Evolutionary conservation across 2,797 vertebrate species (phyloP).

Genomic region (Arnoldichthys spilopterus): DNA sequence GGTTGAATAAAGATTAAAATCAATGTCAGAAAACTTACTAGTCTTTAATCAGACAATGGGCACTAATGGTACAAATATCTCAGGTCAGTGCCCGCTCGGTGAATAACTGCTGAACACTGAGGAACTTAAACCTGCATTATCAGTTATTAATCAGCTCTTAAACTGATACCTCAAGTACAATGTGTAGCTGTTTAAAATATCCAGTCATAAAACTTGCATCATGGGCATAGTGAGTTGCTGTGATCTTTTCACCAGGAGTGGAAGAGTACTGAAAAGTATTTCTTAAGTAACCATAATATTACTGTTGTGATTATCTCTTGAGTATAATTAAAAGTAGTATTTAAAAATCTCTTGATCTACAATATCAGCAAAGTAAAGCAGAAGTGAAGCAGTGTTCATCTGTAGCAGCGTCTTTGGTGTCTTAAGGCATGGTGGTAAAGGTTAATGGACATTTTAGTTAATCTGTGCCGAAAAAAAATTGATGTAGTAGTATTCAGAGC

Average conservation of each 20-base stretch:
- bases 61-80: not conserved
- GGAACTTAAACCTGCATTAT: slow-evolving; percentile 64
- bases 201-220: slow-evolving; percentile 27
- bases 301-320: not conserved
- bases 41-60: not conserved
- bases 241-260: not conserved
- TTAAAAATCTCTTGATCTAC: too few species aligned
- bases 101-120: slow-evolving; percentile 39
- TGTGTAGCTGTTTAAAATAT: not conserved
- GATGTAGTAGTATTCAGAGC: too few species aligned
- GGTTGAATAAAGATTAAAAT: slow-evolving; percentile 23
- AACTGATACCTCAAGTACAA: slow-evolving; percentile 57
- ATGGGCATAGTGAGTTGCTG: not conserved
- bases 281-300: not conserved
- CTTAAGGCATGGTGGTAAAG: too few species aligned
- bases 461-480: too few species aligned
- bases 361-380: not conserved
- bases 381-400: too few species aligned
- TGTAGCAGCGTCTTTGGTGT: too few species aligned
- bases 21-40: not conserved
- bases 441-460: too few species aligned
- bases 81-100: slow-evolving; percentile 64
- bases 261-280: not conserved
- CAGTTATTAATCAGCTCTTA: slow-evolving; percentile 62
- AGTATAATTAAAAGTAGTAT: not conserved